These are phyloP conservation scores for Nemotelus pantherinus DNA, from an alignment of 2,888 invertebrate genomes.

Conservation along the genomic window DNA sequence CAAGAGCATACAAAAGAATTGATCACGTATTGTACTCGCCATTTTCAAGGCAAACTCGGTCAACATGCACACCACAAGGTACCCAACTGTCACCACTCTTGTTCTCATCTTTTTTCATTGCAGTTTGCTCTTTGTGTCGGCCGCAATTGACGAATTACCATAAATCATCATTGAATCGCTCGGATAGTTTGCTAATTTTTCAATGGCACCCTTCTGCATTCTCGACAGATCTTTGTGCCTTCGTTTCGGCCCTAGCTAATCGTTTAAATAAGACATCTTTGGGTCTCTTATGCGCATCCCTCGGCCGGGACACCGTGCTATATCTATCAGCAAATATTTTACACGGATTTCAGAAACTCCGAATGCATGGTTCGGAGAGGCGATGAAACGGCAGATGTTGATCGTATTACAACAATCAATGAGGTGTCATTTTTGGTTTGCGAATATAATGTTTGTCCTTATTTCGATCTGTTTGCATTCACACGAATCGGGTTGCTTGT, in stretches of 20 bases:
- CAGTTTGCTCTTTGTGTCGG: slow-evolving; percentile 31
- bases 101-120: slow-evolving; percentile 8
- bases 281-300: neutral
- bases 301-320: neutral
- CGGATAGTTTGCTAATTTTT: slow-evolving; percentile 37
- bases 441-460: slow-evolving; percentile 24
- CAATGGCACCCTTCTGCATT: slow-evolving; percentile 24
- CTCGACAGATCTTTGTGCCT: slow-evolving; percentile 19
- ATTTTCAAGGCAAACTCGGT: neutral
- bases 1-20: too few relatives aligned
- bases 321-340: slow-evolving; percentile 7
- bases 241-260: slow-evolving; percentile 38
- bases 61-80: slow-evolving; percentile 26
- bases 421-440: slow-evolving; percentile 37
- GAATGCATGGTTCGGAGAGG: slow-evolving; percentile 9
- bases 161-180: slow-evolving; percentile 37
- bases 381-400: slow-evolving; percentile 38
- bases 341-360: slow-evolving; percentile 7
- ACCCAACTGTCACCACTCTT: slow-evolving; percentile 25
- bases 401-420: slow-evolving; percentile 29
- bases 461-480: slow-evolving; percentile 39
- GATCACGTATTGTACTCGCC: too few relatives aligned
- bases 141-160: slow-evolving; percentile 43
- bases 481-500: neutral
- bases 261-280: slow-evolving; percentile 43